Evolutionary conservation across 2,113 vertebrate species (phyloP), one percentile per base, ranked within the genome.

Genomic region (Pomatostomus ruficeps): DNA sequence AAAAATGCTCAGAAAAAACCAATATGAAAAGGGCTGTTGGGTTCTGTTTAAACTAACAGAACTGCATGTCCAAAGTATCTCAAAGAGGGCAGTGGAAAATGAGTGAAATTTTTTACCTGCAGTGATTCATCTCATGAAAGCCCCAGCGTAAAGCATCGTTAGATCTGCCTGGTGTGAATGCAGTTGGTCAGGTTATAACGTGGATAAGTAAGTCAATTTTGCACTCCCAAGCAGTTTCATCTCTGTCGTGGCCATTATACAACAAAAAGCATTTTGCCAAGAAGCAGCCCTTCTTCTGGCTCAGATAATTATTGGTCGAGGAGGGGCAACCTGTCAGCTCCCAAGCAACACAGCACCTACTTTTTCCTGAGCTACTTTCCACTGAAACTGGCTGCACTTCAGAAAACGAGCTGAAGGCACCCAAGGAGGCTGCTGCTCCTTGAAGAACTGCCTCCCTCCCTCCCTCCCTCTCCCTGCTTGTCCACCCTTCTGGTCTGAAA

Each of bases 181-280:
- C 65, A 65, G 68, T 10, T 0, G 0, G 20, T 35, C 38, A 26
- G 38, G 26, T 62, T 42, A 12, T 21, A 43, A 52, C 5, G 1
- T 17, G 5, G 10, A 1, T 25, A 57, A 75, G 24, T 13, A 28
- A 84, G 42, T 25, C 46, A 43, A 2, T 71, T 88, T 71, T 67
- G 20, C 20, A 36, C n/a, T 81, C 45, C 26, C 51, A 71, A 63
- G 65, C 36, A 78, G 11, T 63, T 75, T 24, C 11, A 36, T 43
- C 74, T 59, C 81, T 14, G 4, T 57, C 43, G 10, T 28, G 33
- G 57, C 55, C 48, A 40, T 74, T 78, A 36, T 6, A n/a, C 3
- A 17, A 63, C 45, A 84, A 51, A 11, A 75, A 55, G 14, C 14
- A 12, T 51, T 81, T 92, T 55, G 12, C 52, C 58, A 70, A 81